Evolutionary conservation across 2,113 vertebrate species (phyloP).

Genomic region (Girardinichthys multiradiatus): DNA sequence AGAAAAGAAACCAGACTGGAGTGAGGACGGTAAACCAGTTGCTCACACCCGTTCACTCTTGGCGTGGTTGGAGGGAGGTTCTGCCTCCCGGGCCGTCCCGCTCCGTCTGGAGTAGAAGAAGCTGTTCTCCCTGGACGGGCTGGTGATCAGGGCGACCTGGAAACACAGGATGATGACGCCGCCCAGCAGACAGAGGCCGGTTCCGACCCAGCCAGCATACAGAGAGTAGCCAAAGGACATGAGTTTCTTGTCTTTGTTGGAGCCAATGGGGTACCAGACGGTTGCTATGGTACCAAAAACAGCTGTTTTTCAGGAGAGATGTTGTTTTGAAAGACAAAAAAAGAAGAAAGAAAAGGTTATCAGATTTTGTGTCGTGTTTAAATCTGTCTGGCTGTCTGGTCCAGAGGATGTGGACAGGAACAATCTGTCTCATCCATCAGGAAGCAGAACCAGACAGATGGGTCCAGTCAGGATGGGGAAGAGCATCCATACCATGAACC

Average conservation of each 20-base stretch:
- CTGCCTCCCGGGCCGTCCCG: constrained; percentile 59
- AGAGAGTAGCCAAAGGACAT: constrained; percentile 95
- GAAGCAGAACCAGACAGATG: constrained; percentile 28
- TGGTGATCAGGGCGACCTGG: constrained; percentile 59
- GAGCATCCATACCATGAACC: constrained; percentile 11
- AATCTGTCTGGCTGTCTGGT: background rate
- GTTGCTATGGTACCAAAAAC: constrained; percentile 87
- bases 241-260: constrained; percentile 85
- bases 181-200: constrained; percentile 87
- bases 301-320: constrained; percentile 71
- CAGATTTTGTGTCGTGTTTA: background rate
- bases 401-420: constrained; percentile 29
- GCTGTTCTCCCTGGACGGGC: constrained; percentile 82
- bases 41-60: constrained; percentile 91
- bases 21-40: accelerated
- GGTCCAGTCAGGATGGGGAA: constrained; percentile 14
- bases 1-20: background rate
- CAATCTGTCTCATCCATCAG: constrained; percentile 11
- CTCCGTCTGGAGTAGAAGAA: constrained; percentile 91
- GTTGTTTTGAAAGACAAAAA: background rate
- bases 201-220: constrained; percentile 92
- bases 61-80: constrained; percentile 86
- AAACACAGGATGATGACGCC: constrained; percentile 87
- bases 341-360: background rate
- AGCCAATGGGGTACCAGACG: constrained; percentile 92